Conservation (phyloP, 2,797 vertebrate genomes). For the Peromyscus nudipes region DNA sequence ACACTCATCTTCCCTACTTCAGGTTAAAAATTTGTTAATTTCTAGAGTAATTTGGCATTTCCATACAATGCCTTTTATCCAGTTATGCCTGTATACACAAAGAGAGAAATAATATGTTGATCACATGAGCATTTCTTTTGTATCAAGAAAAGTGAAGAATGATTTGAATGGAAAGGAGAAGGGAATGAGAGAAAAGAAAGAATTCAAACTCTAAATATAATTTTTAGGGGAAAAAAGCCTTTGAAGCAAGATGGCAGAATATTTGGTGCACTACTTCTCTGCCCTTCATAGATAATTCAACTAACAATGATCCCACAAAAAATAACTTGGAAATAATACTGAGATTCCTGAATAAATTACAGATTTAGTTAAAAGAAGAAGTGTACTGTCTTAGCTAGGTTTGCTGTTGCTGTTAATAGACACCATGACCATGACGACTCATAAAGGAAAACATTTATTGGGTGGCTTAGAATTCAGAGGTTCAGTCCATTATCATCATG, state of each 20-base stretch:
- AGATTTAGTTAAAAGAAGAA: not conserved
- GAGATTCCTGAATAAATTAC: not conserved
- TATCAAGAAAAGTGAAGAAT: not conserved
- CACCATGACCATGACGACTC: too few relatives aligned
- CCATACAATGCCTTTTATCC: not conserved
- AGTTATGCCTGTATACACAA: not conserved
- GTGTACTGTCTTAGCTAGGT: too few relatives aligned
- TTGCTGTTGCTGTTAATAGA: too few relatives aligned
- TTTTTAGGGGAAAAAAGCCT: not conserved
- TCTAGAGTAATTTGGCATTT: not conserved
- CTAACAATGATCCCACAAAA: not conserved
- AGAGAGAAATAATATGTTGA: not conserved
- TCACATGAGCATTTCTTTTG: not conserved
- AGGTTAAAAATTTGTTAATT: not conserved
- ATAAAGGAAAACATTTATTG: too few relatives aligned
- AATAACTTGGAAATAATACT: not conserved
- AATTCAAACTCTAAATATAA: not conserved
- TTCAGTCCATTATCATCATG: too few relatives aligned
- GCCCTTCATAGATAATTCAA: not conserved
- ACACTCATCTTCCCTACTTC: not conserved
- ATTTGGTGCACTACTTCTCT: too few relatives aligned
- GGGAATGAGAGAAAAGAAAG: not conserved
- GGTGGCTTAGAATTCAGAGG: too few relatives aligned
- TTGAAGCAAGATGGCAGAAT: not conserved
- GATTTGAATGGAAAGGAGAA: not conserved